Conservation (phyloP, 2,797 vertebrate genomes). For the Coregonus sp. region DNA sequence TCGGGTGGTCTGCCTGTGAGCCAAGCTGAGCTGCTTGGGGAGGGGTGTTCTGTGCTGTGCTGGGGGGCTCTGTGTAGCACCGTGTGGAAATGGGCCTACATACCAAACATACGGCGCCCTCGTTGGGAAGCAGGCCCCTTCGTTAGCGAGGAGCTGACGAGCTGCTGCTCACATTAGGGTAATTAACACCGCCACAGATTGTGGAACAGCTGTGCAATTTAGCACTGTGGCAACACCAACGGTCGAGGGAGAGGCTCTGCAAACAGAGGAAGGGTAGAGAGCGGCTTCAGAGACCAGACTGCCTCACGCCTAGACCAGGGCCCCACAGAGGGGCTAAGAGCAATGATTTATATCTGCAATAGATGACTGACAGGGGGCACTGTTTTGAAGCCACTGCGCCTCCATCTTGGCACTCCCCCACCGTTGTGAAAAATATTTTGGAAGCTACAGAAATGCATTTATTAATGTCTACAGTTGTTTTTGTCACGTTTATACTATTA, state of each 20-base stretch:
- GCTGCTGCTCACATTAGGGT: slow-evolving; percentile 95
- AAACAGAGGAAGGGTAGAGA: slow-evolving; percentile 75
- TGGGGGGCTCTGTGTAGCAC: neutral
- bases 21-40: slow-evolving; percentile 50
- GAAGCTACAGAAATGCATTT: no score
- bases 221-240: slow-evolving; percentile 89
- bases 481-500: no score
- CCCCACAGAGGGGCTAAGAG: neutral
- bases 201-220: slow-evolving; percentile 97
- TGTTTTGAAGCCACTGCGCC: no score
- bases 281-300: slow-evolving; percentile 63
- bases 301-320: slow-evolving; percentile 28
- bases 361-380: no score
- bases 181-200: slow-evolving; percentile 97
- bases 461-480: no score
- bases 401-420: no score
- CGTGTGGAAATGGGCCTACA: slow-evolving; percentile 74
- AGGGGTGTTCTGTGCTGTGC: slow-evolving; percentile 12
- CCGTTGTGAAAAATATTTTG: no score
- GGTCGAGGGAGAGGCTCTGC: slow-evolving; percentile 80
- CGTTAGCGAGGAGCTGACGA: slow-evolving; percentile 91
- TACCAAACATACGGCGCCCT: slow-evolving; percentile 84
- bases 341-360: no score
- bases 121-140: slow-evolving; percentile 79
- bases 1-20: slow-evolving; percentile 63